phyloP scores from a whole-genome alignment of 2,888 invertebrate species.

The Galerucella nymphaeae region DNA sequence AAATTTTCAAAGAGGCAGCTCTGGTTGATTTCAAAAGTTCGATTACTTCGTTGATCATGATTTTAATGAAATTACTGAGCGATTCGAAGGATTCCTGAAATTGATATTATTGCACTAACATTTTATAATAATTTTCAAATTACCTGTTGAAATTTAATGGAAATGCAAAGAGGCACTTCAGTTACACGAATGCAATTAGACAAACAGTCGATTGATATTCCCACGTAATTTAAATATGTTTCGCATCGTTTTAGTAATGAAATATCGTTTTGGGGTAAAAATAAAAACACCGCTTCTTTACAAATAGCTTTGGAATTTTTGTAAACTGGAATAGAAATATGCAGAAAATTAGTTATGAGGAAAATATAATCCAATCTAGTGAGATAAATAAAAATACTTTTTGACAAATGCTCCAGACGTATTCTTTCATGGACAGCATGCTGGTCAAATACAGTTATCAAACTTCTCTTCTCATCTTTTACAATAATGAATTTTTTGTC shows the following conservation, averaged over 20 bases:
- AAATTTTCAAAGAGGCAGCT: conserved; percentile 57
- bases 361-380: no score
- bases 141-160: conserved; percentile 70
- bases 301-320: conserved; percentile 44
- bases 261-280: conserved; percentile 65
- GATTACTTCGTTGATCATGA: conserved; percentile 71
- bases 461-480: conserved; percentile 62
- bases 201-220: conserved; percentile 68
- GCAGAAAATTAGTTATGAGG: not conserved
- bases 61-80: conserved; percentile 62
- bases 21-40: conserved; percentile 67
- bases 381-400: conserved; percentile 62
- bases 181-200: conserved; percentile 66
- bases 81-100: conserved; percentile 42
- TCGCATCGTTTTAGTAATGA: conserved; percentile 68
- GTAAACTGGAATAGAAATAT: conserved; percentile 48
- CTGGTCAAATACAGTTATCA: conserved; percentile 82
- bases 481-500: conserved; percentile 79
- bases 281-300: conserved; percentile 49
- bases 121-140: conserved; percentile 31
- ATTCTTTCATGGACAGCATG: conserved; percentile 90
- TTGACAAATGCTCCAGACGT: conserved; percentile 76
- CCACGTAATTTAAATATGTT: conserved; percentile 70
- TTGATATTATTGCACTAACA: not conserved
- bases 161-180: conserved; percentile 73